Conservation (phyloP, 2,113 vertebrate genomes). For the Cinclus cinclus region DNA sequence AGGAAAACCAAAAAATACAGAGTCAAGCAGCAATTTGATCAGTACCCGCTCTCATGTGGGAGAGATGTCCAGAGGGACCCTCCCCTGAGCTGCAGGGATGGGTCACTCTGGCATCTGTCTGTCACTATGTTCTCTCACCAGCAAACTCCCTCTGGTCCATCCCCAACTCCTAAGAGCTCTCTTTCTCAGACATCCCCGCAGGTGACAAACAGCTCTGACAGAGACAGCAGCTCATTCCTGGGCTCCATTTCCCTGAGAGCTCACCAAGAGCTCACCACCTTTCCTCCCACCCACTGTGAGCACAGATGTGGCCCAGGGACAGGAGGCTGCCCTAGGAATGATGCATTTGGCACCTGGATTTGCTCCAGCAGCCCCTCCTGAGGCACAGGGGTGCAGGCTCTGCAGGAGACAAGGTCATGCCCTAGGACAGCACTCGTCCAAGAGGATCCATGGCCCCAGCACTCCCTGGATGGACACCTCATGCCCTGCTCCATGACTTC, state of each 20-base stretch:
- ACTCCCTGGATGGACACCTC: background rate
- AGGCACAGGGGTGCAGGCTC: background rate
- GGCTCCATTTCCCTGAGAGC: background rate
- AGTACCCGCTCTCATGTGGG: background rate
- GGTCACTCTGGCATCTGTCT: background rate
- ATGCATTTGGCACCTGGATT: rapidly evolving
- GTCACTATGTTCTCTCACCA: background rate
- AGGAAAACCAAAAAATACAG: background rate
- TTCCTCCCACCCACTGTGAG: background rate
- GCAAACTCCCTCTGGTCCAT: background rate
- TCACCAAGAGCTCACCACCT: background rate
- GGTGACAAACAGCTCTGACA: background rate
- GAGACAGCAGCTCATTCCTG: background rate
- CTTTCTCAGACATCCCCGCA: background rate
- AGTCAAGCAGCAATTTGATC: background rate
- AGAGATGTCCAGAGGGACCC: background rate
- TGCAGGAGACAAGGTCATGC: background rate
- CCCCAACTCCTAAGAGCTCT: rapidly evolving
- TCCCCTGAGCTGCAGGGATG: background rate
- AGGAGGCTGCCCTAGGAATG: background rate
- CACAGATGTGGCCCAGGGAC: background rate
- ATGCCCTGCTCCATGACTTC: background rate
- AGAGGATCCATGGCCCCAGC: background rate
- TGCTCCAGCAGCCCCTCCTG: background rate
- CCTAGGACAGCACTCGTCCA: background rate